Base-by-base conservation (phyloP, 2,797 vertebrate species). In the Sebastes minor region DNA sequence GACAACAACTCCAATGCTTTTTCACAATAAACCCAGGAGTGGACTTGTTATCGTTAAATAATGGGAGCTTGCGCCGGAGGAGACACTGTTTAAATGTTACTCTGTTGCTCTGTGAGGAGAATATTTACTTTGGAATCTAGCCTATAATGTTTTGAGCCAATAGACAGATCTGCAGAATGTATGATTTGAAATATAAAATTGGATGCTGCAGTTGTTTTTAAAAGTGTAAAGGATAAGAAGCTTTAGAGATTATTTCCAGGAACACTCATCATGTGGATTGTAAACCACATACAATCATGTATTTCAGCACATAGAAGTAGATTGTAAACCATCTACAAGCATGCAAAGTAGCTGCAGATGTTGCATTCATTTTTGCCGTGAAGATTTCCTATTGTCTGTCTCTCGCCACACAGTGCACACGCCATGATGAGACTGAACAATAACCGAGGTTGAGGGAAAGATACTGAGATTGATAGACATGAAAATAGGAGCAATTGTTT, bases 11-110 rank as follows among this genome's bases (percentile, higher is more conserved):
- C 49, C 8, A 52, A 65, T 86, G 53, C 60, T 78, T 82, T 90
- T 66, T 65, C 52, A 60, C 11, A 2, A 76, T 76, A 79, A 85
- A 81, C 52, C 38, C 68, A 27, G 5, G n/a, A 73, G 28, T 82
- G 8, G 74, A 81, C 33, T 65, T 85, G 74, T 80, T 87, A 64
- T 79, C 62, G 79, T 82, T 80, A 76, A 88, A 87, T 77, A 84
- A 84, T 33, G 4, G 27, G 22, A 14, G 5, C 57, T 67, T 30
- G 25, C 38, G 85, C 81, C 63, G 52, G 35, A 78, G 32, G 73
- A 55, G 53, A 63, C 77, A 56, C 67, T 18, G 27, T 22, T 52
- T 20, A 70, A 22, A 66, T 42, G 42, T 82, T 61, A 60, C 6
- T 46, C 22, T 80, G 28, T 65, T 67, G 22, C 42, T 77, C 49